Evolutionary conservation across 2,113 vertebrate genomes (phyloP), one percentile per base, ranked within the genome.

Genomic region (Ceyx margarethae): DNA sequence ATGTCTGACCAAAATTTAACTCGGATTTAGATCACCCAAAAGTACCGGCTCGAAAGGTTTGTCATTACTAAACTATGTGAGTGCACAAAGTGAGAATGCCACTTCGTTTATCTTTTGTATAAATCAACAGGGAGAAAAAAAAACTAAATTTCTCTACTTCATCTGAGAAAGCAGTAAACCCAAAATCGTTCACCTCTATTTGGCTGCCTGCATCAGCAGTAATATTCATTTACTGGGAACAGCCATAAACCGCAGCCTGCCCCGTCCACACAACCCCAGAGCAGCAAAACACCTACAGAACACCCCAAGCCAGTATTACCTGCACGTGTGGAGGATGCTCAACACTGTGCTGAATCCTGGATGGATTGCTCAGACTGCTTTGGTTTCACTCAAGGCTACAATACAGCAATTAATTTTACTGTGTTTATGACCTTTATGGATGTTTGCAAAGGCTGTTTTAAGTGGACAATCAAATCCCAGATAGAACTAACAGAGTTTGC

Each of bases 21-120:
- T 95, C 35, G 15, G 69, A 85, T 91, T 96, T 93, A 96, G 89
- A 93, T 95, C 92, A 90, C 79, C 61, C 94, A 90, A 96, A 97
- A 95, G 86, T 87, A 96, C 87, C 95, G 3, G 31, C 78, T 67
- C n/a, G 40, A 61, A 93, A 93, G 80, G 48, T 82, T 95, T 87
- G 92, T 93, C 96, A 93, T 94, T 95, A 86, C 95, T 91, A 11
- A 96, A 96, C 86, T 66, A 11, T 33, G 15, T 13, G 42, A 64
- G 33, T 7, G 51, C 79, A 79, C 66, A 82, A 87, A 82, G 33
- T 2, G 43, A 95, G 48, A 85, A 85, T 5, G 67, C 54, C 19
- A 51, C 45, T 83, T 53, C 17, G 69, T 62, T 90, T 73, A 83
- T 83, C 91, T 89, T 91, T 72, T 61, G 42, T 60, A 89, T 31